A percentile compares a stretch with the other conserved stretches of the same genome.
Evolutionary conservation across 2,113 vertebrate genomes (phyloP).

Genomic region (Heterocephalus glaber): DNA sequence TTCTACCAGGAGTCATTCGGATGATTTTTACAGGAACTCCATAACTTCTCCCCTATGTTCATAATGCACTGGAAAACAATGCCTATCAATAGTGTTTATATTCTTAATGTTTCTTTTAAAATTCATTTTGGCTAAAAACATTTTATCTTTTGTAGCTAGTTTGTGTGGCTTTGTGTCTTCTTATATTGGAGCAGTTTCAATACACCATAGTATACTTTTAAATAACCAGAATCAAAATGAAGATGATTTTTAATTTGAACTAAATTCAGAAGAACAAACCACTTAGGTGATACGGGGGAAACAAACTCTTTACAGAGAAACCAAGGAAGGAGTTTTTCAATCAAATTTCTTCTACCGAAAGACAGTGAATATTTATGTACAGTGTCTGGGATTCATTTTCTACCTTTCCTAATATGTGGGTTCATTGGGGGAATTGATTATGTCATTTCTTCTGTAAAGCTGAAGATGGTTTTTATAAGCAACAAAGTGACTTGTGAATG

Average conservation of each 20-base stretch:
- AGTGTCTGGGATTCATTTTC: slow-evolving; percentile 79
- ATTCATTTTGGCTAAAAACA: slow-evolving; percentile 22
- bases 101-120: slow-evolving; percentile 66
- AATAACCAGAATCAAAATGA: slow-evolving; percentile 70
- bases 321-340: slow-evolving; percentile 75
- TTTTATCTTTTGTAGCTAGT: slow-evolving; percentile 62
- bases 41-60: background rate
- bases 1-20: slow-evolving; percentile 59
- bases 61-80: slow-evolving; percentile 58
- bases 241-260: slow-evolving; percentile 76
- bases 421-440: slow-evolving; percentile 75
- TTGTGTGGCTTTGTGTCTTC: slow-evolving; percentile 77
- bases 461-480: slow-evolving; percentile 77
- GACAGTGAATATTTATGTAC: slow-evolving; percentile 69
- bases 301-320: slow-evolving; percentile 74
- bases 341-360: slow-evolving; percentile 78
- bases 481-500: slow-evolving; percentile 85
- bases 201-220: slow-evolving; percentile 67
- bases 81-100: slow-evolving; percentile 60
- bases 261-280: slow-evolving; percentile 74
- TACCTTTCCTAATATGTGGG: slow-evolving; percentile 79
- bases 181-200: slow-evolving; percentile 64
- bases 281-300: slow-evolving; percentile 21
- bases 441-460: slow-evolving; percentile 79
- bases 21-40: slow-evolving; percentile 30